Evolutionary conservation across 2,113 vertebrate species (phyloP).

Genomic region (Lasiurus cinereus): DNA sequence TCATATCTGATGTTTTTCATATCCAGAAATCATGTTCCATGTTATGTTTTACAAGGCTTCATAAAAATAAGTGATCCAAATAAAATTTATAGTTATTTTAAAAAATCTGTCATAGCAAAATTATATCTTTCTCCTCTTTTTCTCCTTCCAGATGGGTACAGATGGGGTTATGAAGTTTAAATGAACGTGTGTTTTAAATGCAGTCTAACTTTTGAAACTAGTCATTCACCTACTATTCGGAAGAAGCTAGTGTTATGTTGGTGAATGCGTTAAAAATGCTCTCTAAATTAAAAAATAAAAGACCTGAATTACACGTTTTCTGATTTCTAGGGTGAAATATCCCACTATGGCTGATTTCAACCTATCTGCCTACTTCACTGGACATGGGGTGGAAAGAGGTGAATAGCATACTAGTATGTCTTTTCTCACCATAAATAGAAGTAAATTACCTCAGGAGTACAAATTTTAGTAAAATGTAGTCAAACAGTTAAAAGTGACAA

Average conservation of each 20-base stretch:
- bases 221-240: conserved; percentile 54
- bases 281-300: conserved; percentile 28
- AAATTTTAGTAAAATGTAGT: not conserved
- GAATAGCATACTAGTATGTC: not conserved
- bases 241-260: conserved; percentile 38
- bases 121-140: conserved; percentile 53
- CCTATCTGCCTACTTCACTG: not conserved
- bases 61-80: conserved; percentile 79
- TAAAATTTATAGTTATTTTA: conserved; percentile 75
- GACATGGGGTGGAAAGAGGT: not conserved
- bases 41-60: conserved; percentile 78
- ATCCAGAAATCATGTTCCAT: conserved; percentile 72
- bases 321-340: not conserved
- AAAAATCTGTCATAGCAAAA: conserved; percentile 70
- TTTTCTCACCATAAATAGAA: not conserved
- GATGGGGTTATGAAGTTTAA: conserved; percentile 73
- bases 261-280: conserved; percentile 41
- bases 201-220: conserved; percentile 53
- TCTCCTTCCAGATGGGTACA: conserved; percentile 52
- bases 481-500: not conserved
- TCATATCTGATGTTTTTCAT: conserved; percentile 75
- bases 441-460: not conserved
- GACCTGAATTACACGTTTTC: not conserved
- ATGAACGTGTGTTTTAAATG: conserved; percentile 62
- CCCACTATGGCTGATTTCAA: not conserved